A percentile compares a stretch with the other conserved stretches of the same genome.
Conservation (phyloP, 1,140 invertebrate genomes). For the Cyclargus thomasi region DNA sequence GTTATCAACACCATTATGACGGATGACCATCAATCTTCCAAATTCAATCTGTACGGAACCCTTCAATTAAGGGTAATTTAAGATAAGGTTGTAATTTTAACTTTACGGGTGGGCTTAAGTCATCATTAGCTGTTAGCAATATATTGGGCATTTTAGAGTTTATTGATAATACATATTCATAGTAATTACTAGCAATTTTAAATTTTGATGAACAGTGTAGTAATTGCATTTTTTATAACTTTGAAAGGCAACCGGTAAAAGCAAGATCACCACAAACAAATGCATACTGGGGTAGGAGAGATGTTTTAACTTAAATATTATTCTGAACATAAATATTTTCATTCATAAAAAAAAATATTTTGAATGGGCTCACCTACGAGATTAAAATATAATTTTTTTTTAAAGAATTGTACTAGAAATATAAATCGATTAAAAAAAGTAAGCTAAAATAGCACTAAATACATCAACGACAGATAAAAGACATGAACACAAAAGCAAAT, state of each 20-base stretch:
- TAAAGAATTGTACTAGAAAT: no score
- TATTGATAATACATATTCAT: slow-evolving; percentile 69
- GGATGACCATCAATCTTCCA: slow-evolving; percentile 66
- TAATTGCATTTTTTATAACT: no score
- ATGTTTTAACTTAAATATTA: no score
- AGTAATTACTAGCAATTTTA: slow-evolving; percentile 69
- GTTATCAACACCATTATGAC: slow-evolving; percentile 46
- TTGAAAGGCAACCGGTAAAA: no score
- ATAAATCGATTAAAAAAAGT: no score
- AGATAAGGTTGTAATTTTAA: slow-evolving; percentile 72
- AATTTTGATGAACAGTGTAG: slow-evolving; percentile 38
- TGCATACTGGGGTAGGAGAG: no score
- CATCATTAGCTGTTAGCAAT: slow-evolving; percentile 62
- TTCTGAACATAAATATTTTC: no score
- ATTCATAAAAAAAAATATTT: no score
- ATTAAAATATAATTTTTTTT: no score
- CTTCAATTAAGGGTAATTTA: slow-evolving; percentile 74
- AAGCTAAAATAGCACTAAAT: background rate
- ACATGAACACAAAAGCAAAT: slow-evolving; percentile 21
- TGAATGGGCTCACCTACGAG: no score
- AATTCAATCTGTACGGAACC: slow-evolving; percentile 70
- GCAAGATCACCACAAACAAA: no score
- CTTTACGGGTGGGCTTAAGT: slow-evolving; percentile 66
- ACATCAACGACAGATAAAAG: background rate
- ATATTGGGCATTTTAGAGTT: slow-evolving; percentile 55